Conservation (phyloP, 2,888 invertebrate genomes). For the Bellardia bayeri region DNA sequence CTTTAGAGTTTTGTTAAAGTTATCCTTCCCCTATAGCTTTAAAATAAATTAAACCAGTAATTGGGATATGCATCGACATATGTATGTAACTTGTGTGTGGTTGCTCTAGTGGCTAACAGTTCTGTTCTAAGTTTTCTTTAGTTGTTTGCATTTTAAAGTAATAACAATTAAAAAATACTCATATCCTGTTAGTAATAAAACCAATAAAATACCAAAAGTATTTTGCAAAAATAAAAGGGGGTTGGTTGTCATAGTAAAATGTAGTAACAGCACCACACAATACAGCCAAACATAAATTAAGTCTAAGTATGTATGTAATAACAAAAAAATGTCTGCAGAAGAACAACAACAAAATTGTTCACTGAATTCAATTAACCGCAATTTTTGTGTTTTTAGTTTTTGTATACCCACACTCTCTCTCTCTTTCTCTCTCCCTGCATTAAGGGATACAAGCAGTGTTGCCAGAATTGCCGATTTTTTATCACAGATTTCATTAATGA, state of each 20-base stretch:
- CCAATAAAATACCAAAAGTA: conserved; percentile 60
- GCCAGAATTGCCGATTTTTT: no score
- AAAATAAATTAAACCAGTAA: background rate
- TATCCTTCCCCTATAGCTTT: conserved; percentile 5
- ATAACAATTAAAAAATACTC: conserved; percentile 68
- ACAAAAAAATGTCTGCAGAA: background rate
- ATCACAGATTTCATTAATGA: no score
- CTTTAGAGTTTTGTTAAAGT: background rate
- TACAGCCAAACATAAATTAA: conserved; percentile 28
- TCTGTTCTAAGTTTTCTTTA: conserved; percentile 34
- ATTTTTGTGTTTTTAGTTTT: conserved; percentile 46
- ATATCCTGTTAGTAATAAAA: conserved; percentile 65
- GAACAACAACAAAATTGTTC: conserved; percentile 61
- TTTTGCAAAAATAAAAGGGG: conserved; percentile 40
- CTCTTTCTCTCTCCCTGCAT: background rate
- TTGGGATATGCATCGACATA: background rate
- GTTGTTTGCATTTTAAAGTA: conserved; percentile 39
- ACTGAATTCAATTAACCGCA: conserved; percentile 73
- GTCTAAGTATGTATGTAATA: background rate
- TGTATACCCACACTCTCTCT: background rate
- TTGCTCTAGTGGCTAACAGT: conserved; percentile 1
- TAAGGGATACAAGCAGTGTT: no score
- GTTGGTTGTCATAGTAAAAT: conserved; percentile 36
- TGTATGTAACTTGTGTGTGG: conserved; percentile 1
- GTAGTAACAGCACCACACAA: conserved; percentile 28